phyloP scores from a whole-genome alignment of 2,888 invertebrate species.

The Heliothis peltigera region DNA sequence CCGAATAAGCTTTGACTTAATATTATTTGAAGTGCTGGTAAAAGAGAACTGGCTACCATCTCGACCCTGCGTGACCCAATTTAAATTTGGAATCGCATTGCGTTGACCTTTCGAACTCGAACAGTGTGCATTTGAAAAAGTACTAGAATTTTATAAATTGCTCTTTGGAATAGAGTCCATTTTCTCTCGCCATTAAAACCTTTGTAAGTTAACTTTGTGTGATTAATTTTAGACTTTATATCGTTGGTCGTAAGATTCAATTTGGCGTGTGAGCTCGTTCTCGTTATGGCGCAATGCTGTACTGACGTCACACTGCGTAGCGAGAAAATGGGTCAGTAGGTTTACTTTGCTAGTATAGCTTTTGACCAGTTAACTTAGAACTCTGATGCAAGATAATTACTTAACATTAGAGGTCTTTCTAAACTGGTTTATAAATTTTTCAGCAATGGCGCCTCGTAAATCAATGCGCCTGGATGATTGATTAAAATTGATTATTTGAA shows the following conservation, averaged over 20 bases:
- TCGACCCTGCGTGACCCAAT: slow-evolving; percentile 43
- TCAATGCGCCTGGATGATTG: slow-evolving; percentile 45
- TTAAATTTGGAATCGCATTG: slow-evolving; percentile 60
- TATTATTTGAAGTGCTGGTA: slow-evolving; percentile 8
- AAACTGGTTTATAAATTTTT: slow-evolving; percentile 39
- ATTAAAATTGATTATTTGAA: slow-evolving; percentile 48
- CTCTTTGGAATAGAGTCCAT: slow-evolving; percentile 40
- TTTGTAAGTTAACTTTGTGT: slow-evolving; percentile 11
- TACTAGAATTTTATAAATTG: slow-evolving; percentile 38
- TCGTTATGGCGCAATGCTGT: slow-evolving; percentile 79
- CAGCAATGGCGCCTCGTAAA: slow-evolving; percentile 37
- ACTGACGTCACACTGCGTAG: slow-evolving; percentile 83
- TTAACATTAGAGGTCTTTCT: slow-evolving; percentile 26
- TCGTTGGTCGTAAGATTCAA: slow-evolving; percentile 54
- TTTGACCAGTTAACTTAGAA: slow-evolving; percentile 60
- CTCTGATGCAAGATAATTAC: slow-evolving; percentile 43
- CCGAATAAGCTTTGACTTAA: not conserved
- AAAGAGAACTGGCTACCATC: slow-evolving; percentile 13
- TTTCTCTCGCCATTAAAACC: slow-evolving; percentile 42
- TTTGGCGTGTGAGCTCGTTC: slow-evolving; percentile 60
- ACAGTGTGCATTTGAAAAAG: slow-evolving; percentile 36
- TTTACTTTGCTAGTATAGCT: slow-evolving; percentile 62
- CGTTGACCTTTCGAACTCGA: slow-evolving; percentile 55
- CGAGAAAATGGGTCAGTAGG: slow-evolving; percentile 78
- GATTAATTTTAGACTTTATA: slow-evolving; percentile 52